Conservation (phyloP, 1,140 invertebrate species). For the Nasonia vitripennis region DNA sequence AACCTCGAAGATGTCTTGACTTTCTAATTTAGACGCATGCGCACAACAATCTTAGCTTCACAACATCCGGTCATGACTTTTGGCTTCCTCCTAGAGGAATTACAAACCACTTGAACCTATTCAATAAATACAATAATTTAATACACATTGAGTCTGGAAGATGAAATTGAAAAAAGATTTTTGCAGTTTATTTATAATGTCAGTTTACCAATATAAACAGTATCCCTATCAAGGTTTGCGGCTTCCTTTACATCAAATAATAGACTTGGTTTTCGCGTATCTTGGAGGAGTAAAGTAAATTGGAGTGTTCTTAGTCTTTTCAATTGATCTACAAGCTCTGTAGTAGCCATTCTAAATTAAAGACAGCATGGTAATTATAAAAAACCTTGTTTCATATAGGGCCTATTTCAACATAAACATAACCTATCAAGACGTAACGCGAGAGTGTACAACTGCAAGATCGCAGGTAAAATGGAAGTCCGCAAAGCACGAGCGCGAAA, state of each 20-base stretch:
- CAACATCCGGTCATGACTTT: too few species aligned
- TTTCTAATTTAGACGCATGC: too few species aligned
- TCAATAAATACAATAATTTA: constrained; percentile 48
- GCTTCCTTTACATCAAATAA: constrained; percentile 93
- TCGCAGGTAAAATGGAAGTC: too few species aligned
- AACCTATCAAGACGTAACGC: neutral
- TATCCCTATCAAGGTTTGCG: constrained; percentile 87
- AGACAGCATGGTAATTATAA: constrained; percentile 1
- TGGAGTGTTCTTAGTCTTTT: constrained; percentile 87
- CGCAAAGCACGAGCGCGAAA: too few species aligned
- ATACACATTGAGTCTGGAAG: neutral
- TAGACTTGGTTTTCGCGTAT: constrained; percentile 85
- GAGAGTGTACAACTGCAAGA: too few species aligned
- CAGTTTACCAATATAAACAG: constrained; percentile 86
- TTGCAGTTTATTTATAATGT: neutral
- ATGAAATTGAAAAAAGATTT: neutral
- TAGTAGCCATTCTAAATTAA: constrained; percentile 78
- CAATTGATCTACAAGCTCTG: constrained; percentile 87
- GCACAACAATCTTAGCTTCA: too few species aligned
- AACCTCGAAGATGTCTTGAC: too few species aligned
- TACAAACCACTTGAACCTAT: constrained; percentile 83
- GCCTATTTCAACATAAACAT: constrained; percentile 2
- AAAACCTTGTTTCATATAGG: neutral
- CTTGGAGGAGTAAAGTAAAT: constrained; percentile 81
- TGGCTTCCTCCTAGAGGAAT: too few species aligned